Conservation (phyloP, 2,888 invertebrate genomes). For the Carabus problematicus region DNA sequence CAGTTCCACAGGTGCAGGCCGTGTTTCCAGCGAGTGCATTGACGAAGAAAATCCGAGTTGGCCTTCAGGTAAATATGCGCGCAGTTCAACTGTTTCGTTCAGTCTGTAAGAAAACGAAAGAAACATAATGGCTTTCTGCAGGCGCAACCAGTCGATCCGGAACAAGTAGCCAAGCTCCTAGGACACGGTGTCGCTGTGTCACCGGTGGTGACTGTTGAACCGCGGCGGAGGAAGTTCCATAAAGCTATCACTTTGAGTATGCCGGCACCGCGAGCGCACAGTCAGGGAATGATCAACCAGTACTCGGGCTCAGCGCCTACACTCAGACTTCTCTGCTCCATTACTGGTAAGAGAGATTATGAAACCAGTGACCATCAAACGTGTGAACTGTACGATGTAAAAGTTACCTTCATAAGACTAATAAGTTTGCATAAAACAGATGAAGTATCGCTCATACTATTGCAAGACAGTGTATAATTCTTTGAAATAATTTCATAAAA, state of each 20-base stretch:
- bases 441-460: too few species aligned
- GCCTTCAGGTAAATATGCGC: conserved; percentile 81
- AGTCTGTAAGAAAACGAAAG: not conserved
- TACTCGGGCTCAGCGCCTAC: conserved; percentile 82
- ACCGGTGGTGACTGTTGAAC: conserved; percentile 98
- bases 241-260: conserved; percentile 97
- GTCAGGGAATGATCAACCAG: conserved; percentile 81
- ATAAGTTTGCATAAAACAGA: too few species aligned
- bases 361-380: too few species aligned
- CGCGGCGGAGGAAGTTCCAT: conserved; percentile 96
- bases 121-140: conserved; percentile 53
- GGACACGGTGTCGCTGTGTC: conserved; percentile 97
- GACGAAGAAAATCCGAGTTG: conserved; percentile 99
- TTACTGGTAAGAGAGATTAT: conserved; percentile 72
- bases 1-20: conserved; percentile 86
- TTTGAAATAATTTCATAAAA: too few species aligned
- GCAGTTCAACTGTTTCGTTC: not conserved
- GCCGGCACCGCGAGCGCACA: conserved; percentile 76
- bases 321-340: conserved; percentile 90
- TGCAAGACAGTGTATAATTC: too few species aligned
- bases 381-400: too few species aligned
- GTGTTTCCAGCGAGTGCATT: conserved; percentile 94
- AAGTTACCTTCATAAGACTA: too few species aligned
- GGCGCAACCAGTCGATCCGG: conserved; percentile 93
- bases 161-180: conserved; percentile 82